A percentile compares a stretch with the other conserved stretches of the same genome.
phyloP scores from a whole-genome alignment of 2,888 invertebrate genomes.

The Myopa testacea region DNA sequence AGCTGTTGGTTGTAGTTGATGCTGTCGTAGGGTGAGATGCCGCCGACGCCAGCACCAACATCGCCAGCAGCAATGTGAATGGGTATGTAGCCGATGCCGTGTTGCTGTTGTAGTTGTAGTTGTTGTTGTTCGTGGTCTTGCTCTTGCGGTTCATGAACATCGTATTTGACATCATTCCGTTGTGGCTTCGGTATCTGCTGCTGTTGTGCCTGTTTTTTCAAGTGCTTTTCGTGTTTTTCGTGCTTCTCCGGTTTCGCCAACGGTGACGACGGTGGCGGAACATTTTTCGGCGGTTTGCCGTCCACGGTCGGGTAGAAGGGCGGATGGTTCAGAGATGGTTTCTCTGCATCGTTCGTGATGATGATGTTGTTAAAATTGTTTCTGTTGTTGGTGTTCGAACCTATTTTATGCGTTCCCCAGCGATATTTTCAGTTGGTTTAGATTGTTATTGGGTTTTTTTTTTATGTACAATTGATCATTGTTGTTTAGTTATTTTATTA shows the following conservation, averaged over 20 bases:
- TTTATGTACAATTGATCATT: slow-evolving; percentile 62
- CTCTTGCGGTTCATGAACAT: slow-evolving; percentile 58
- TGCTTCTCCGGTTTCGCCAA: slow-evolving; percentile 50
- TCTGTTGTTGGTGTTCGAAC: slow-evolving; percentile 43
- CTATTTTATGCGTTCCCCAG: slow-evolving; percentile 36
- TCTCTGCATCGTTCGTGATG: slow-evolving; percentile 52
- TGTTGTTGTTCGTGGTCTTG: slow-evolving; percentile 54
- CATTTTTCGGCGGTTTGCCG: slow-evolving; percentile 63
- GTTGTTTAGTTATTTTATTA: slow-evolving; percentile 48
- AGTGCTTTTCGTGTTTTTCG: slow-evolving; percentile 59
- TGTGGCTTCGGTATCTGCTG: slow-evolving; percentile 51
- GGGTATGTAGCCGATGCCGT: slow-evolving; percentile 47
- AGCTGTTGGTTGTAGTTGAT: slow-evolving; percentile 62
- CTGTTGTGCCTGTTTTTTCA: slow-evolving; percentile 55
- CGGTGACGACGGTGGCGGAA: slow-evolving; percentile 30
- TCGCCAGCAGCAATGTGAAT: slow-evolving; percentile 46
- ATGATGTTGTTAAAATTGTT: slow-evolving; percentile 45
- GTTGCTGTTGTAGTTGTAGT: not conserved
- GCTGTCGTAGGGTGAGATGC: slow-evolving; percentile 66
- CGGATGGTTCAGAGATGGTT: slow-evolving; percentile 45
- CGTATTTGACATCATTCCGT: slow-evolving; percentile 64
- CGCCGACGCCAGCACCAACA: slow-evolving; percentile 50
- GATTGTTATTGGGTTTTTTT: slow-evolving; percentile 47
- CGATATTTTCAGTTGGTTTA: slow-evolving; percentile 31
- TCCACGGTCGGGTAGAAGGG: slow-evolving; percentile 66